phyloP scores from a whole-genome alignment of 2,888 invertebrate genomes.

The Diaphora mendica region DNA sequence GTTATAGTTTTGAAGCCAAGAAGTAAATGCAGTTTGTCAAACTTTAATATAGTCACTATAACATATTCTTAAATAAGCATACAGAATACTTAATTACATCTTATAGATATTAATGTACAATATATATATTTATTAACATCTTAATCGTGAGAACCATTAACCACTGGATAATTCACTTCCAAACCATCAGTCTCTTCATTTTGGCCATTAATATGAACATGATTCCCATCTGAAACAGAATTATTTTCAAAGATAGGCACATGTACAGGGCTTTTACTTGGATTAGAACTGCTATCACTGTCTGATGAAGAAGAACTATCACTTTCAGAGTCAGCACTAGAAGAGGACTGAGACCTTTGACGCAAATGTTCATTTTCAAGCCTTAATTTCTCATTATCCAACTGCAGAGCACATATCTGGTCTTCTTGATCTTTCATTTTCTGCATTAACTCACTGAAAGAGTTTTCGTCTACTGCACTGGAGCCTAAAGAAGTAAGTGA shows the following conservation, averaged over 20 bases:
- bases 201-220: conserved; percentile 57
- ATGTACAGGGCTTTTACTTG: conserved; percentile 62
- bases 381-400: conserved; percentile 88
- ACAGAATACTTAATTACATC: conserved; percentile 32
- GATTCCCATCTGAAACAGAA: conserved; percentile 53
- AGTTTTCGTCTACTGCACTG: conserved; percentile 67
- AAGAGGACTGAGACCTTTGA: conserved; percentile 71
- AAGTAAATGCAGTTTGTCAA: conserved; percentile 8
- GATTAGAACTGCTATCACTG: conserved; percentile 80
- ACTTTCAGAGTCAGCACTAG: conserved; percentile 88
- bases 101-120: conserved; percentile 19
- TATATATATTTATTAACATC: conserved; percentile 49
- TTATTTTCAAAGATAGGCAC: conserved; percentile 47
- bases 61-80: conserved; percentile 28
- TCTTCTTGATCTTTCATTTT: conserved; percentile 86
- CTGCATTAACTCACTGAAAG: conserved; percentile 69
- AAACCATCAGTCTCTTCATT: conserved; percentile 61
- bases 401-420: conserved; percentile 86
- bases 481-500: conserved; percentile 73
- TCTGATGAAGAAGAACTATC: conserved; percentile 85
- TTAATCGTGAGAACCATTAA: conserved; percentile 77
- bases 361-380: conserved; percentile 88
- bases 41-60: conserved; percentile 19
- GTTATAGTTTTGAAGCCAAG: neutral
- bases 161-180: conserved; percentile 60